Conservation (phyloP, 2,113 vertebrate species). For the Raja brachyura region DNA sequence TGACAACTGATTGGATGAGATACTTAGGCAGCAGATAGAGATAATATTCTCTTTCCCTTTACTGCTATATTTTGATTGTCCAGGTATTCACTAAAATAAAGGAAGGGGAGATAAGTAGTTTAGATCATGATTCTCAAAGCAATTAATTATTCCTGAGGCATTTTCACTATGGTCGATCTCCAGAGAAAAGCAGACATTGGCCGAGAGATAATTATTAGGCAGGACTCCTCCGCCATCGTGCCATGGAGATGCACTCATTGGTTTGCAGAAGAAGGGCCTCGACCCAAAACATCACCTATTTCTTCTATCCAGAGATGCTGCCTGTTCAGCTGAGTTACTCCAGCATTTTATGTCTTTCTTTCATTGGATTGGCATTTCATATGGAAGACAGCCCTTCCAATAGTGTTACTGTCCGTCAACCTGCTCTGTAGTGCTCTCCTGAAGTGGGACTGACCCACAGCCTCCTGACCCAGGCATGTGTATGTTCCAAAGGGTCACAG, state of each 20-base stretch:
- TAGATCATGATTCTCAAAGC: not conserved
- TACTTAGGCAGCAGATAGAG: not conserved
- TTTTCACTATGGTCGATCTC: not conserved
- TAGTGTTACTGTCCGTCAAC: too few relatives aligned
- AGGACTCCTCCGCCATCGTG: not conserved
- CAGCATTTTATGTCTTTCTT: too few relatives aligned
- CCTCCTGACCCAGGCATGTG: not conserved
- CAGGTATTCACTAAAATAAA: not conserved
- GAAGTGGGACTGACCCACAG: not conserved
- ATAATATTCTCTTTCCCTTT: not conserved
- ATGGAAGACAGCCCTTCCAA: not conserved
- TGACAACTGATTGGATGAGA: not conserved
- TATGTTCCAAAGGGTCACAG: not conserved
- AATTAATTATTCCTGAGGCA: not conserved
- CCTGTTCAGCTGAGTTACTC: too few relatives aligned
- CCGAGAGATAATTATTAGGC: not conserved
- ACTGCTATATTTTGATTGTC: not conserved
- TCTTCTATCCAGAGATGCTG: too few relatives aligned
- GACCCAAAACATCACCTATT: too few relatives aligned
- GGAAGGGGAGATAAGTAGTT: not conserved
- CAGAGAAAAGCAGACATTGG: not conserved
- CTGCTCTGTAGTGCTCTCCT: not conserved
- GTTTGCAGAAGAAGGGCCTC: too few relatives aligned
- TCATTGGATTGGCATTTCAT: not conserved
- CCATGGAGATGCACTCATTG: too few relatives aligned